Evolutionary conservation across 1,140 invertebrate genomes (phyloP).

Genomic region (Brachystomella parvula): DNA sequence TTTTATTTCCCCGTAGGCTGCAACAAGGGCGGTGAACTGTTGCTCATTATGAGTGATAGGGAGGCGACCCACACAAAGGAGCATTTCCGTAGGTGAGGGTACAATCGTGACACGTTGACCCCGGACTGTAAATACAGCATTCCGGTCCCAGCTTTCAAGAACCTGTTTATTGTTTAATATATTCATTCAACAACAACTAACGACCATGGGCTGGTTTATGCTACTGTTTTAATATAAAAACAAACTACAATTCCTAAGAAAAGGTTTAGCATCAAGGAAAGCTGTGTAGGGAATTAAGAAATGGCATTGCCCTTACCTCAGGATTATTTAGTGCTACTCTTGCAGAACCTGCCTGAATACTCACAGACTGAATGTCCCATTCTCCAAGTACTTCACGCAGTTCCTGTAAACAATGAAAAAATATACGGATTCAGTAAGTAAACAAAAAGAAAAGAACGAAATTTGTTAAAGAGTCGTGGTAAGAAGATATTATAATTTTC

Average conservation of each 20-base stretch:
- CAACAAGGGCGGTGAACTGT: slow-evolving; percentile 47
- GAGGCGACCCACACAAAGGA: slow-evolving; percentile 51
- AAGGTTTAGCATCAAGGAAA: too few species aligned
- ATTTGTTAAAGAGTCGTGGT: neutral
- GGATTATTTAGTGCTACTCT: slow-evolving; percentile 42
- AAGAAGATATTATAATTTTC: too few species aligned
- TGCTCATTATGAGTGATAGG: slow-evolving; percentile 47
- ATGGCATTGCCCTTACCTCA: slow-evolving; percentile 35
- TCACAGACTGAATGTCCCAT: slow-evolving; percentile 42
- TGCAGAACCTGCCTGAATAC: slow-evolving; percentile 42
- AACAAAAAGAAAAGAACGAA: neutral
- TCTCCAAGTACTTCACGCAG: slow-evolving; percentile 42
- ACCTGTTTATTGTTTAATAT: slow-evolving; percentile 26
- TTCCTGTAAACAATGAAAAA: slow-evolving; percentile 40
- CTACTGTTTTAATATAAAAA: too few species aligned
- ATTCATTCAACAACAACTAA: neutral
- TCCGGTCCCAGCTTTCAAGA: slow-evolving; percentile 43
- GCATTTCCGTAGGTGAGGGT: slow-evolving; percentile 48
- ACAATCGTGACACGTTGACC: slow-evolving; percentile 45
- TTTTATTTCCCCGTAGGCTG: slow-evolving; percentile 46
- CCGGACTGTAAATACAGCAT: slow-evolving; percentile 42
- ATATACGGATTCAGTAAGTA: too few species aligned
- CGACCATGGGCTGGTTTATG: neutral
- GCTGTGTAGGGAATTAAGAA: neutral
- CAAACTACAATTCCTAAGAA: too few species aligned